Evolutionary conservation across 2,113 vertebrate genomes (phyloP).

Genomic region (Lepisosteus osseus): DNA sequence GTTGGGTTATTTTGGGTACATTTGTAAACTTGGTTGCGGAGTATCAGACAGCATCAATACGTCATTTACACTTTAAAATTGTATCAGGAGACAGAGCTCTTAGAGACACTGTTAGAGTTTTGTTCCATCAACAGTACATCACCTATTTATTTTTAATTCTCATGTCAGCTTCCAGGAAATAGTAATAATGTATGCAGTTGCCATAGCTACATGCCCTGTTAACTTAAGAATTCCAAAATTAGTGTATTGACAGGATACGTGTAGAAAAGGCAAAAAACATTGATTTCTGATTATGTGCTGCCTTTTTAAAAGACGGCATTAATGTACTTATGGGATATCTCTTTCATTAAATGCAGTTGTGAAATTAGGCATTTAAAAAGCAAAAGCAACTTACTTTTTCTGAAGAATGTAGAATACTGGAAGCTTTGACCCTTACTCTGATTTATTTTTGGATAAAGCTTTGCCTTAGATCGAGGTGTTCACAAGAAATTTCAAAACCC

Average conservation of each 20-base stretch:
- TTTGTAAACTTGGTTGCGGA: slow-evolving; percentile 1
- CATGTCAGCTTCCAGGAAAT: not conserved
- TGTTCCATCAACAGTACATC: not conserved
- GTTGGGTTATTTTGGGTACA: slow-evolving; percentile 2
- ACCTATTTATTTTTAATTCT: slow-evolving; percentile 5
- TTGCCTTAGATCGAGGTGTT: too few species aligned
- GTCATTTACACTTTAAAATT: not conserved
- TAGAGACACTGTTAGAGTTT: not conserved
- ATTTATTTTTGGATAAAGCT: too few species aligned
- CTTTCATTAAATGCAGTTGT: slow-evolving; percentile 20
- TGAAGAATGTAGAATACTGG: too few species aligned
- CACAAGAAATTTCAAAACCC: too few species aligned
- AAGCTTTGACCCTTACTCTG: too few species aligned
- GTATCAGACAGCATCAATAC: not conserved
- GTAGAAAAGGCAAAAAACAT: not conserved
- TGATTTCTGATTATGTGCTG: not conserved
- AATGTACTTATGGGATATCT: slow-evolving; percentile 7
- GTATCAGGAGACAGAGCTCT: not conserved
- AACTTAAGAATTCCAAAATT: not conserved
- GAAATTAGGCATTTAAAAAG: slow-evolving; percentile 26
- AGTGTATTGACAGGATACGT: not conserved
- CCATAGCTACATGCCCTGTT: not conserved
- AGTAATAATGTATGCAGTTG: not conserved
- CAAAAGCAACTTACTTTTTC: not conserved
- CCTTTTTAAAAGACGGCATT: not conserved